Evolutionary conservation across 2,888 invertebrate species (phyloP), one percentile per base, ranked within the genome.

Genomic region (Stenodema calcarata): DNA sequence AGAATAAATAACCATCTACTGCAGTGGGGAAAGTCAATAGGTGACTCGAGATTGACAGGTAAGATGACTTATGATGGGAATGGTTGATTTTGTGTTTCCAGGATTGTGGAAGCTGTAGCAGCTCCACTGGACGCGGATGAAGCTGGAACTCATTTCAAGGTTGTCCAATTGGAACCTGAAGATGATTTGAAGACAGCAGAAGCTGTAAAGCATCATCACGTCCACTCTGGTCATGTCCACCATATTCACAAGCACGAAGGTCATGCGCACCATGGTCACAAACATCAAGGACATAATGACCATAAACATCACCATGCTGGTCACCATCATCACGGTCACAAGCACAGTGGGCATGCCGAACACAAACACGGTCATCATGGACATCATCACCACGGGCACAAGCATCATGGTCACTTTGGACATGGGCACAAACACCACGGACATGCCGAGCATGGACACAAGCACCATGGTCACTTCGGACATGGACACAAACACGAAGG

Each of bases 301-400:
- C 89, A 89, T 81, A 88, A 89, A 30, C 89, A 89, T 47, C 88
- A 89, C 69, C 89, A 89, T 82, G 87, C 87, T 50, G 89, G 89
- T 27, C 89, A 89, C 75, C 88, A 88, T 9, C 89, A 88, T 11
- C 89, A 89, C 54, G 89, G 88, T 4, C 90, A 90, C 87, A 89
- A 90, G 54, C 90, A 90, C 87, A 88, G 89, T 73, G 90, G 90
- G 7, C 88, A 88, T 69, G 89, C 89, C 23, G 89, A 89, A 23
- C 90, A 90, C 87, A 88, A 87, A 9, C 90, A 90, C 70, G 88
- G 89, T 27, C 90, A 90, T 80, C 87, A 88, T 12, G 90, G 90
- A 11, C 89, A 89, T 30, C 88, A 87, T 54, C 89, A 88, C 0
- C 90, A 90, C 70, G 89, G 88, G 7, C 90, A 90, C 73, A 89